Conservation (phyloP, 2,888 invertebrate species). For the Cylindroiulus punctatus region DNA sequence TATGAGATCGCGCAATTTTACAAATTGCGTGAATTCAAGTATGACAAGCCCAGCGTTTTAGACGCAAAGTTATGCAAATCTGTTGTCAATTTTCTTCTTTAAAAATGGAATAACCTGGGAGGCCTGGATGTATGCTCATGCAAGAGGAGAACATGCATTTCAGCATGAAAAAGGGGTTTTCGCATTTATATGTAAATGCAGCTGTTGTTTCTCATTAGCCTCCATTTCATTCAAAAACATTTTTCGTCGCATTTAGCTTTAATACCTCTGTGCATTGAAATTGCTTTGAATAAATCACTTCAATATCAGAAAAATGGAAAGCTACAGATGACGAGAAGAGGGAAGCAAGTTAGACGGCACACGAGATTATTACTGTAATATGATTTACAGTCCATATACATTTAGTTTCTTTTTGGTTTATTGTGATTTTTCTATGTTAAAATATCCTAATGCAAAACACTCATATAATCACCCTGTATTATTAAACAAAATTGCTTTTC, state of each 20-base stretch:
- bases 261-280: background rate
- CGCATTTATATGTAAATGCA: background rate
- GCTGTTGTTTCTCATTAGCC: background rate
- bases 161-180: background rate
- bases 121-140: too few relatives aligned
- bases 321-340: background rate
- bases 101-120: too few relatives aligned
- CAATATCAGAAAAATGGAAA: background rate
- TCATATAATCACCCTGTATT: too few relatives aligned
- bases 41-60: background rate
- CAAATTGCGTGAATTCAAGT: background rate
- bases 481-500: too few relatives aligned
- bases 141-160: too few relatives aligned
- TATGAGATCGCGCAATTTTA: slow-evolving; percentile 3
- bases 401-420: background rate
- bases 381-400: background rate
- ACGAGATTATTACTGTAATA: background rate
- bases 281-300: too few relatives aligned
- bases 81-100: background rate
- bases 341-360: background rate
- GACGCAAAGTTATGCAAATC: background rate
- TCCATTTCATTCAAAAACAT: background rate
- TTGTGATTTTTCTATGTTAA: background rate
- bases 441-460: too few relatives aligned
- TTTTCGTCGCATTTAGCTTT: background rate